Percentiles rank a stretch among this genome's conserved stretches.
Conservation (phyloP, 2,888 invertebrate species). For the Drosophila siamana region DNA sequence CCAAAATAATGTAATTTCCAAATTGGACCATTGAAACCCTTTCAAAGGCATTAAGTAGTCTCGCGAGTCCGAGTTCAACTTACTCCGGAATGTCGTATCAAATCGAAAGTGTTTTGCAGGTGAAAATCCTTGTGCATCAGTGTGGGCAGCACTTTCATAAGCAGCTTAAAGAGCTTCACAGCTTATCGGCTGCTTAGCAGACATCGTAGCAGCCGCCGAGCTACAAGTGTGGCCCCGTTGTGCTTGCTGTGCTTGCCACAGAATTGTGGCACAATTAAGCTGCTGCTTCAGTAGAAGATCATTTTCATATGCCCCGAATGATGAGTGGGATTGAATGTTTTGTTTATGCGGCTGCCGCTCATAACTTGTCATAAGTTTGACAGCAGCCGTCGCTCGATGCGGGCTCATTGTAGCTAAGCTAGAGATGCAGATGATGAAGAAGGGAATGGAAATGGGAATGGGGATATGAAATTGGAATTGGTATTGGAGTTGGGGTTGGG, state of each 20-base stretch:
- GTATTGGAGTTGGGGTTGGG: constrained; percentile 3
- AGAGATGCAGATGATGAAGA: constrained; percentile 7
- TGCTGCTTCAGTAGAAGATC: constrained; percentile 39
- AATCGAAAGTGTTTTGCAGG: constrained; percentile 28
- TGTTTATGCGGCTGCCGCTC: constrained; percentile 72
- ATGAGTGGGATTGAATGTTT: constrained; percentile 55
- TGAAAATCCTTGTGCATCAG: constrained; percentile 32
- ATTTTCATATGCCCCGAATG: constrained; percentile 49
- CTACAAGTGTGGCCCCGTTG: not conserved
- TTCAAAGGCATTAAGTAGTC: not conserved
- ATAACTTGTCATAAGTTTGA: constrained; percentile 81
- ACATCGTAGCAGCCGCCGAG: not conserved
- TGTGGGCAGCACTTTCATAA: constrained; percentile 42
- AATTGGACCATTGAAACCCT: not conserved
- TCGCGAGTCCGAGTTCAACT: not conserved
- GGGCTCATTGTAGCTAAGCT: constrained; percentile 58
- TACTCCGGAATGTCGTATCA: not conserved
- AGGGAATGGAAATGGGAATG: not conserved
- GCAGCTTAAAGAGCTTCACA: constrained; percentile 65
- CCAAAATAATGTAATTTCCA: not conserved
- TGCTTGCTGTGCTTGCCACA: not conserved
- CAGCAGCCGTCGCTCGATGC: constrained; percentile 63
- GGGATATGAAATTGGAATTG: constrained; percentile 1
- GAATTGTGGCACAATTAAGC: constrained; percentile 52
- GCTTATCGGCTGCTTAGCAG: constrained; percentile 71